Conservation (phyloP, 2,797 vertebrate species). For the Carduelis carduelis region DNA sequence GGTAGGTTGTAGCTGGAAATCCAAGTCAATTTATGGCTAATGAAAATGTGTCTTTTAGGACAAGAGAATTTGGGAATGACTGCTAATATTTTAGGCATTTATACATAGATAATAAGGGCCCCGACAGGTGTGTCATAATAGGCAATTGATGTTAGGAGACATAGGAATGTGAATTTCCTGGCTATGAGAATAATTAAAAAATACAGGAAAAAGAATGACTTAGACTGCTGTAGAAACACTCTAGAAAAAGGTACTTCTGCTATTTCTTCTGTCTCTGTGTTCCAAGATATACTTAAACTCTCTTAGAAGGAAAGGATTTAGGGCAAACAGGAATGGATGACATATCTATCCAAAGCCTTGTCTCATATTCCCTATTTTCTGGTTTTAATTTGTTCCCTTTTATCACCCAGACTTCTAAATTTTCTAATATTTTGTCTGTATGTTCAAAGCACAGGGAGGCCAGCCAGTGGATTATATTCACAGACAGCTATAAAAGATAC, state of each 20-base stretch:
- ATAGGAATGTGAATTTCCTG: neutral
- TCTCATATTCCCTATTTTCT: neutral
- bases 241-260: neutral
- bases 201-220: neutral
- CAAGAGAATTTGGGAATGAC: neutral
- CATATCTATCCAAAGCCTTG: neutral
- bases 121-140: neutral
- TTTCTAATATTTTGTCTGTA: neutral
- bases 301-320: neutral
- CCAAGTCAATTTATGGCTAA: neutral
- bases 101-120: rapidly evolving
- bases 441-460: neutral
- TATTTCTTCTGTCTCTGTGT: neutral
- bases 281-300: neutral
- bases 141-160: neutral
- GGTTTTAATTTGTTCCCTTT: neutral
- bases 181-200: neutral
- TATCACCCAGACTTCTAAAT: neutral
- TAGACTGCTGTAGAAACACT: neutral
- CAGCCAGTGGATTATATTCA: neutral
- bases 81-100: neutral
- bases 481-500: neutral
- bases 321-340: neutral
- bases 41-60: neutral
- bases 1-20: neutral